Evolutionary conservation across 2,797 vertebrate genomes (phyloP).

Genomic region (Coranthus polyacanthus): DNA sequence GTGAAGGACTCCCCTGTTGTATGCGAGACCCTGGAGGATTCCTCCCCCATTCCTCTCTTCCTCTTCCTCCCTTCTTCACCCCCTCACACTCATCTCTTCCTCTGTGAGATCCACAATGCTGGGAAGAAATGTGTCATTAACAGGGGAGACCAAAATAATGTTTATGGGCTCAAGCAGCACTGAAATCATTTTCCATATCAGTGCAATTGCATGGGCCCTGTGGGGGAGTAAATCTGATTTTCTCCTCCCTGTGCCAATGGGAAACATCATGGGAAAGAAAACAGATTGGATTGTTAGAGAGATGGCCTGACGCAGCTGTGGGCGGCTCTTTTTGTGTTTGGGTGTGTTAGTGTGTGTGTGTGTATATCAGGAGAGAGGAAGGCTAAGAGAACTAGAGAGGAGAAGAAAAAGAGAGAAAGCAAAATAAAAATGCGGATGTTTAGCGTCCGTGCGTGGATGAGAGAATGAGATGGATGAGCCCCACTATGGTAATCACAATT

Average conservation of each 20-base stretch:
- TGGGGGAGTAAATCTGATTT: constrained; percentile 86
- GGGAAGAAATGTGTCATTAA: constrained; percentile 86
- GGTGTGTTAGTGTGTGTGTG: constrained; percentile 33
- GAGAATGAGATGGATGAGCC: constrained; percentile 70
- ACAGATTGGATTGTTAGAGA: constrained; percentile 85
- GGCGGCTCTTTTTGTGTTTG: constrained; percentile 78
- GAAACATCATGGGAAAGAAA: constrained; percentile 88
- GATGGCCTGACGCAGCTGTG: constrained; percentile 84
- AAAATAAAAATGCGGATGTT: constrained; percentile 57
- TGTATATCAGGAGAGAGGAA: constrained; percentile 37
- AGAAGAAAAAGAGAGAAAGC: constrained; percentile 33
- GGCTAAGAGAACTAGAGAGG: constrained; percentile 35
- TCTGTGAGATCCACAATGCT: constrained; percentile 81
- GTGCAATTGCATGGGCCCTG: constrained; percentile 79
- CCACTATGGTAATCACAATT: constrained; percentile 72
- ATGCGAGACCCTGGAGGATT: constrained; percentile 67
- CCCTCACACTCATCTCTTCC: constrained; percentile 69
- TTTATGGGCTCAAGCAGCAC: constrained; percentile 85
- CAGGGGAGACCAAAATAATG: constrained; percentile 85
- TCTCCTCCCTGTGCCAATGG: constrained; percentile 84
- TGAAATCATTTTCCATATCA: constrained; percentile 88
- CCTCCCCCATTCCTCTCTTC: constrained; percentile 68
- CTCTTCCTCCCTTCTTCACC: constrained; percentile 33
- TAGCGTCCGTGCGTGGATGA: constrained; percentile 36
- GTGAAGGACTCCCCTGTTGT: constrained; percentile 78